Percentiles rank a stretch among this genome's conserved stretches.
phyloP scores from a whole-genome alignment of 2,113 vertebrate species.

The Catharus fuscescens region DNA sequence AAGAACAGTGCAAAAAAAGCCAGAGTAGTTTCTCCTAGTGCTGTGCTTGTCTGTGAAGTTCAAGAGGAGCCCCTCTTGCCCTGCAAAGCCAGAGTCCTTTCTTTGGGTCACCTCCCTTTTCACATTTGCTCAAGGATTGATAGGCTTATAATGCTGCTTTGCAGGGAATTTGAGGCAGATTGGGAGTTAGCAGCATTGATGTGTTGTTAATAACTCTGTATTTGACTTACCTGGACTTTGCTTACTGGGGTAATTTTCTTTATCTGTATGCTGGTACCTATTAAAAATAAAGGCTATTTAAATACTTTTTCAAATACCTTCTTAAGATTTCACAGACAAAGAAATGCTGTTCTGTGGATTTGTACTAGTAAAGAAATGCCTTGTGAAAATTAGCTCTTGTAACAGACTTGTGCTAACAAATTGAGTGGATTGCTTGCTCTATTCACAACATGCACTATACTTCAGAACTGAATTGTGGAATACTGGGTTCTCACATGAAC shows the following conservation, averaged over 20 bases:
- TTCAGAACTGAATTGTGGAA: not conserved
- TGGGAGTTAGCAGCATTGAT: not conserved
- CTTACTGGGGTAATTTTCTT: not conserved
- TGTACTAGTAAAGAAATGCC: not conserved
- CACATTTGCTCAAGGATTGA: not conserved
- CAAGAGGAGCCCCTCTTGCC: not conserved
- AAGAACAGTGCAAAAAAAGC: not conserved
- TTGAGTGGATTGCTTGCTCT: not conserved
- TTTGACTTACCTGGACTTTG: not conserved
- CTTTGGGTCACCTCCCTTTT: not conserved
- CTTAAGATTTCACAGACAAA: not conserved
- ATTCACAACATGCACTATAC: not conserved
- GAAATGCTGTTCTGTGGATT: not conserved
- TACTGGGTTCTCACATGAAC: not conserved
- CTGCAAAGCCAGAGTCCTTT: not conserved
- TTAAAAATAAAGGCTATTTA: conserved; percentile 14
- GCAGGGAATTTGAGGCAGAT: not conserved
- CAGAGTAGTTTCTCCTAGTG: not conserved
- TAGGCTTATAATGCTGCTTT: not conserved
- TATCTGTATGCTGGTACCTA: not conserved
- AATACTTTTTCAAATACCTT: not conserved
- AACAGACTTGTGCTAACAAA: not conserved
- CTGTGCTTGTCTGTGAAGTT: not conserved
- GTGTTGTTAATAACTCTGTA: not conserved
- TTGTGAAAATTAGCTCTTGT: not conserved